Base-by-base conservation (phyloP, 2,797 vertebrate genomes). In the Rhynchotus rufescens region DNA sequence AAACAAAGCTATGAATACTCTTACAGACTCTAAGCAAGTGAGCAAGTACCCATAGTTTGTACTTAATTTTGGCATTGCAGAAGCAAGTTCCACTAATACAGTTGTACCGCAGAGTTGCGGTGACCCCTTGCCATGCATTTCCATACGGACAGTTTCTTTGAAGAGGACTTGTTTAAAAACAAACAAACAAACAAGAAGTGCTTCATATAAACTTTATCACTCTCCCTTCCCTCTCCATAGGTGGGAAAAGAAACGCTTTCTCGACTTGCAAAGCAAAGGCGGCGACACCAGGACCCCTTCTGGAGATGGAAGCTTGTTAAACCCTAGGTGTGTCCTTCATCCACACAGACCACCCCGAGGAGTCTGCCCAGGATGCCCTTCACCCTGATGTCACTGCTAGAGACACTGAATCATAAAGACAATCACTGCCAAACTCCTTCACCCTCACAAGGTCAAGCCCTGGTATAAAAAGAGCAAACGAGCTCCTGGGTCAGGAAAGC, bases 251-350 rank as follows among this genome's bases (percentile, higher is more conserved):
- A 97, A 99, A 98, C 93, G 96, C 98, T 93, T 99, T 99, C 98
- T 98, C 99, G 95, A 98, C 98, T 83, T 99, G 99, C 98, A 99
- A 99, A 98, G 98, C 98, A 94, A 99, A 99, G 98, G 98, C 99
- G 96, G 98, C 99, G 95, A 98, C 98, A 98, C 98, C 98, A 92
- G 99, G 98, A 97, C 98, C 99, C 97, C 98, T 99, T 97, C 98
- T 99, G 94, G 99, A 99, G 98, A 99, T 99, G 99, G 99, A 99
- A 98, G 99, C 99, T 98, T 99, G 99, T 97, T 99, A 98, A 99
- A 98, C 97, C 95, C 96, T 96, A 95, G 96, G 95, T 87, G 95
- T 96, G 98, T 98, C 98, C 98, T 97, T 94, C 97, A 97, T 97
- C 96, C 96, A 78, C 96, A 96, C 97, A 97, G 97, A 83, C 91